These are phyloP conservation scores for Syrmaticus mikado DNA, from an alignment of 2,113 vertebrate species.

Conservation along the genomic window DNA sequence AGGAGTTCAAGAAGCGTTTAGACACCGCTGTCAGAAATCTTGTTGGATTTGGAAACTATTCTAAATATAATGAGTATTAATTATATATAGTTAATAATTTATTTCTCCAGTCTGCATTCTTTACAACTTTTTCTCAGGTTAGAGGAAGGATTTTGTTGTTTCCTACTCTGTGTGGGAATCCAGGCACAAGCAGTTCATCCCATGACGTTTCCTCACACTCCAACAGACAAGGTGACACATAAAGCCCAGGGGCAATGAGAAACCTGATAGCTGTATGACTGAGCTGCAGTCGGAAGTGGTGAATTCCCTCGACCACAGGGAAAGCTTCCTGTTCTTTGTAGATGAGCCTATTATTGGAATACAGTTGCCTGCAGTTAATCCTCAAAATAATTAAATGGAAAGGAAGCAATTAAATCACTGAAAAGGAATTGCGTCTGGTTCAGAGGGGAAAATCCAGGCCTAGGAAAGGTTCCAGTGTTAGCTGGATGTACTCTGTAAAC, in stretches of 20 bases:
- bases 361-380: constrained; percentile 82
- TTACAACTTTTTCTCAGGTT: constrained; percentile 32
- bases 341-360: constrained; percentile 81
- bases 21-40: too few species aligned
- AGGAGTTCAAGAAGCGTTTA: too few species aligned
- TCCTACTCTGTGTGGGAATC: constrained; percentile 19
- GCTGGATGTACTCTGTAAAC: constrained; percentile 14
- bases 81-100: constrained; percentile 12
- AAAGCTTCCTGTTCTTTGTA: constrained; percentile 81
- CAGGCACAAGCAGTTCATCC: constrained; percentile 41
- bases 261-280: constrained; percentile 67
- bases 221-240: constrained; percentile 74
- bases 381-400: constrained; percentile 82
- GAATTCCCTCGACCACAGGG: constrained; percentile 68
- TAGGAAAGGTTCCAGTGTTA: constrained; percentile 61
- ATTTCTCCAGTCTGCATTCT: constrained; percentile 3
- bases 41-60: neutral
- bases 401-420: constrained; percentile 81
- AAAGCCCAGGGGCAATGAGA: constrained; percentile 73
- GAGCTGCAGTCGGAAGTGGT: constrained; percentile 73
- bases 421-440: constrained; percentile 72
- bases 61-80: neutral
- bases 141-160: constrained; percentile 21
- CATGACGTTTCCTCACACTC: constrained; percentile 59
- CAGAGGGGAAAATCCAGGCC: constrained; percentile 58